Conservation (phyloP, 2,113 vertebrate species). For the Empidonax alnorum region DNA sequence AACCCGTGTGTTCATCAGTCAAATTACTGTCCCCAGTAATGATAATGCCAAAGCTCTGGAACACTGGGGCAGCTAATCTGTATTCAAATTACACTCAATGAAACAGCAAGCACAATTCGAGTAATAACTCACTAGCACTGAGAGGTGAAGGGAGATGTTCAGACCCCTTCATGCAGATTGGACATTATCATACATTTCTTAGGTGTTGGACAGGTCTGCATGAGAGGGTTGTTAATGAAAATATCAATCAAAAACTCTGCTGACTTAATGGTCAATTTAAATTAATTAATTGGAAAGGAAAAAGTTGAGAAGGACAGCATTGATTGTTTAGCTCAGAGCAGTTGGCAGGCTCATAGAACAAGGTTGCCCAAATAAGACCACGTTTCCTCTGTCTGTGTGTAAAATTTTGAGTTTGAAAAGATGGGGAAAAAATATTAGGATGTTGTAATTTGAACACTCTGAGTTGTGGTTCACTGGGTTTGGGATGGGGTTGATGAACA, state of each 20-base stretch:
- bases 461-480: not conserved
- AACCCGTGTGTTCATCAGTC: constrained; percentile 91
- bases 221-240: constrained; percentile 86
- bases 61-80: constrained; percentile 91
- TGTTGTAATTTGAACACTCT: not conserved
- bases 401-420: not conserved
- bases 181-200: constrained; percentile 89
- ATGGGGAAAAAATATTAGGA: not conserved
- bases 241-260: constrained; percentile 89
- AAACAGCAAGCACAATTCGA: constrained; percentile 77
- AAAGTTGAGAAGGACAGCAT: constrained; percentile 73
- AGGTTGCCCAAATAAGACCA: constrained; percentile 29
- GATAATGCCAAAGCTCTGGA: constrained; percentile 88
- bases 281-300: constrained; percentile 89
- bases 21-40: constrained; percentile 87
- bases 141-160: constrained; percentile 77
- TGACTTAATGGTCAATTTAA: constrained; percentile 91
- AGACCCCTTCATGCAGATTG: constrained; percentile 79
- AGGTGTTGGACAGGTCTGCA: constrained; percentile 86
- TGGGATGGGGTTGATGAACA: not conserved
- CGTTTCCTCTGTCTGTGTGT: not conserved
- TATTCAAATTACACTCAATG: constrained; percentile 92
- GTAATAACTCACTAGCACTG: constrained; percentile 85
- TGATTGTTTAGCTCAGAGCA: constrained; percentile 67
- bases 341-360: not conserved